Base-by-base conservation (phyloP, 2,113 vertebrate species). In the Ptilonorhynchus violaceus region DNA sequence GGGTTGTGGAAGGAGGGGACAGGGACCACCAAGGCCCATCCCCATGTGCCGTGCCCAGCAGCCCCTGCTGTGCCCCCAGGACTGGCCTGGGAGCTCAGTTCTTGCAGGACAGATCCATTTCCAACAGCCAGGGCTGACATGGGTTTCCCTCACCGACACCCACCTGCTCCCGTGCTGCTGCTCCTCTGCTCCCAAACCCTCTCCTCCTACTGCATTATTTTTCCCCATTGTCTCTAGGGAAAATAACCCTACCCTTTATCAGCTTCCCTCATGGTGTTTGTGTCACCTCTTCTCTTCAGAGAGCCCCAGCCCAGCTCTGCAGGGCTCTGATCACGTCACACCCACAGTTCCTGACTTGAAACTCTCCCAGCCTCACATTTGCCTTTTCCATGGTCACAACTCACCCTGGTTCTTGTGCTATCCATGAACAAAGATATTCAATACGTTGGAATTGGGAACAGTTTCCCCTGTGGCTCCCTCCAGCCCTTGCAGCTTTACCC, bases 81-180 rank as follows among this genome's bases (percentile, higher is more conserved):
- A 11, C 6, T 0, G 2, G 22, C 28, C 33, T 42, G 0, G 1
- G 52, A 76, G 52, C 47, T 52, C 49, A 7, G 33, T 27, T 59
- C 55, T 31, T 56, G 24, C 41, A 62, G 64, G 59, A 60, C 24
- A 44, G 82, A 12, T 25, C 49, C n/a, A 59, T 68, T 37, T 22
- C 75, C 63, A 42, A 25, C 2, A 21, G 10, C 6, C 22, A 44
- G 37, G 37, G 18, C 35, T 67, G 46, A 30, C 31, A 35, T 23
- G 7, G 49, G 28, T 84, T 79, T 47, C 78, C 49, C 58, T 15
- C 35, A 33, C 1, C 42, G 46, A 62, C 6, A 13, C 30, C 31
- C 20, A 16, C 13, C 66, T 78, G 28, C 53, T 67, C 64, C 58
- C 0, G 0, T 50, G 46, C 33, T 82, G 44, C 50, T 42, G 28